Evolutionary conservation across 2,888 invertebrate genomes (phyloP).

Genomic region (Nemotelus nigrinus): DNA sequence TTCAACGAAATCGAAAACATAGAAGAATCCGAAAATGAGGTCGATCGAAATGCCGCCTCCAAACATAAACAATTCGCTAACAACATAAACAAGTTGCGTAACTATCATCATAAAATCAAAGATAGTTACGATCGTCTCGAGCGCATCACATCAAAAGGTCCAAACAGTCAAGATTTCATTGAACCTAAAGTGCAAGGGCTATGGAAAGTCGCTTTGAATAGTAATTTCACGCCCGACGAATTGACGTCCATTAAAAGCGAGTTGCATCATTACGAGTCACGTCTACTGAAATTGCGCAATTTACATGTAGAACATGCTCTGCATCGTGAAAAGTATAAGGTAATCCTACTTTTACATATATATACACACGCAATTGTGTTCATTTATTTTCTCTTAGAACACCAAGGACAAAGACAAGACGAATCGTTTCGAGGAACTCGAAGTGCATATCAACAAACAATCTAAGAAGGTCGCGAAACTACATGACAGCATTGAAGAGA

Average conservation of each 20-base stretch:
- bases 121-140: conserved; percentile 83
- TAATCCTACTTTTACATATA: conserved; percentile 54
- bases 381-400: conserved; percentile 60
- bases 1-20: conserved; percentile 75
- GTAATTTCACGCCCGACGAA: conserved; percentile 84
- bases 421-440: conserved; percentile 72
- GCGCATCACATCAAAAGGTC: conserved; percentile 77
- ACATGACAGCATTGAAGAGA: conserved; percentile 80
- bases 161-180: conserved; percentile 85
- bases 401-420: conserved; percentile 72
- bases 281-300: conserved; percentile 83
- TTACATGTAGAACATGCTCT: conserved; percentile 84
- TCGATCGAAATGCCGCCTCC: conserved; percentile 62
- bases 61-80: conserved; percentile 68
- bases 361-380: not conserved
- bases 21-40: conserved; percentile 68
- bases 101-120: conserved; percentile 78
- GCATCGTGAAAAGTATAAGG: conserved; percentile 74
- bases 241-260: conserved; percentile 87
- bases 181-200: conserved; percentile 91
- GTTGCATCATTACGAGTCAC: conserved; percentile 80
- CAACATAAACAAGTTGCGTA: conserved; percentile 77
- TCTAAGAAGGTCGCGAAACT: conserved; percentile 86
- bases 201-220: conserved; percentile 83
- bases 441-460: conserved; percentile 85